These are phyloP conservation scores for Cremastobaeus sp. DNA, from an alignment of 2,888 invertebrate species.

Conservation along the genomic window DNA sequence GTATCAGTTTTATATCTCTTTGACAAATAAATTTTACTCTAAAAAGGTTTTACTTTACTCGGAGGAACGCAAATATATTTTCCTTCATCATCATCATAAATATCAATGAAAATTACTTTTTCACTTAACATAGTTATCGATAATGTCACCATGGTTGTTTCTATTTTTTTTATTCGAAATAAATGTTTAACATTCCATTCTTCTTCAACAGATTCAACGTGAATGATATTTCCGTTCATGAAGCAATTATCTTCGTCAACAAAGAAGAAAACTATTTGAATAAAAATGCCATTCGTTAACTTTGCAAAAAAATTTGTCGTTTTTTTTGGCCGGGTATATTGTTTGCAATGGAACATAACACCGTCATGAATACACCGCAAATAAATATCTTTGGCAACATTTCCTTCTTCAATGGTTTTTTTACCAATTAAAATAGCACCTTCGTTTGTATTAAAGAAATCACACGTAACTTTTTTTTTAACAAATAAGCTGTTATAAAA, in stretches of 20 bases:
- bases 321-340: conserved; percentile 3
- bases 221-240: background rate
- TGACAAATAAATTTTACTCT: too few relatives aligned
- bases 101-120: conserved; percentile 2
- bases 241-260: background rate
- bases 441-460: too few relatives aligned
- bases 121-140: background rate
- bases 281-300: background rate
- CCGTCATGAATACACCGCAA: conserved; percentile 3
- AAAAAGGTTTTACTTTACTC: background rate
- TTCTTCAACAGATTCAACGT: background rate
- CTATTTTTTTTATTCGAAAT: background rate
- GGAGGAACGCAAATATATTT: conserved; percentile 5
- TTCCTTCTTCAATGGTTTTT: background rate
- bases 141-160: background rate
- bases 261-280: background rate
- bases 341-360: background rate
- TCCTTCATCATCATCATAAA: conserved; percentile 1
- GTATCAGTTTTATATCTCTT: too few relatives aligned
- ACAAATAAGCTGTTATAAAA: too few relatives aligned
- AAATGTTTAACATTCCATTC: conserved; percentile 1
- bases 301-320: conserved; percentile 2
- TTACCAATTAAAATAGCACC: background rate
- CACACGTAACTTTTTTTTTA: too few relatives aligned
- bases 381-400: background rate